Percentiles rank a stretch among this genome's conserved stretches.
Evolutionary conservation across 2,888 invertebrate genomes (phyloP).

Genomic region (Sussaba pulchella): DNA sequence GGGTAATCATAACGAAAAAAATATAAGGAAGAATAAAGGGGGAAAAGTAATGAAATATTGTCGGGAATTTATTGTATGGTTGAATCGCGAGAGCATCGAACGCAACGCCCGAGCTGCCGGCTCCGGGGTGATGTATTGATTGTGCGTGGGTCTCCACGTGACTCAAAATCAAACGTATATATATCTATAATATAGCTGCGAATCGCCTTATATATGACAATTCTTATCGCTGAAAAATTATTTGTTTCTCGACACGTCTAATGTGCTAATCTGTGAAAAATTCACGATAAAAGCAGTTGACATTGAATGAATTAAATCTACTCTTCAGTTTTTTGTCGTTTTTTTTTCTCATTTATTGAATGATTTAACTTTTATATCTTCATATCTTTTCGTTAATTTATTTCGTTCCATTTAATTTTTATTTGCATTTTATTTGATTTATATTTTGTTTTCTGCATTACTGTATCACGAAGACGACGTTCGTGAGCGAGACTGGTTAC

Average conservation of each 20-base stretch:
- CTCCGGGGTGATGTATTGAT: conserved; percentile 41
- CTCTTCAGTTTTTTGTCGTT: not conserved
- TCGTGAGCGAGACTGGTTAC: conserved; percentile 18
- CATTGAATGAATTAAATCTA: not conserved
- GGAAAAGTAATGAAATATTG: too few relatives aligned
- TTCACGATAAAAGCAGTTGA: too few relatives aligned
- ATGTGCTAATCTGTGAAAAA: too few relatives aligned
- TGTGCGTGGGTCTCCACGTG: conserved; percentile 19
- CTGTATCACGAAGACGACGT: not conserved
- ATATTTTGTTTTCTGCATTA: not conserved
- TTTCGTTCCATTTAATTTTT: not conserved
- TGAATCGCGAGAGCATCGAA: not conserved
- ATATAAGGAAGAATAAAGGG: too few relatives aligned
- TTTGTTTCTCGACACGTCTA: too few relatives aligned
- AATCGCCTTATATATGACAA: too few relatives aligned
- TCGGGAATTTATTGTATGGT: too few relatives aligned
- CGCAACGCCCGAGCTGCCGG: conserved; percentile 25
- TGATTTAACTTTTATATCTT: too few relatives aligned
- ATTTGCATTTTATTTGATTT: too few relatives aligned
- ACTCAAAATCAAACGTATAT: conserved; percentile 1
- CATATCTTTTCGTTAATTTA: not conserved
- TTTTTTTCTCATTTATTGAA: not conserved
- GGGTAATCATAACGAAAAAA: too few relatives aligned
- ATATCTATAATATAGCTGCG: not conserved
- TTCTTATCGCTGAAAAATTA: too few relatives aligned